Evolutionary conservation across 37 sponge, comb jelly and placozoan species (phyloP).

Genomic region (Agelas oroides): DNA sequence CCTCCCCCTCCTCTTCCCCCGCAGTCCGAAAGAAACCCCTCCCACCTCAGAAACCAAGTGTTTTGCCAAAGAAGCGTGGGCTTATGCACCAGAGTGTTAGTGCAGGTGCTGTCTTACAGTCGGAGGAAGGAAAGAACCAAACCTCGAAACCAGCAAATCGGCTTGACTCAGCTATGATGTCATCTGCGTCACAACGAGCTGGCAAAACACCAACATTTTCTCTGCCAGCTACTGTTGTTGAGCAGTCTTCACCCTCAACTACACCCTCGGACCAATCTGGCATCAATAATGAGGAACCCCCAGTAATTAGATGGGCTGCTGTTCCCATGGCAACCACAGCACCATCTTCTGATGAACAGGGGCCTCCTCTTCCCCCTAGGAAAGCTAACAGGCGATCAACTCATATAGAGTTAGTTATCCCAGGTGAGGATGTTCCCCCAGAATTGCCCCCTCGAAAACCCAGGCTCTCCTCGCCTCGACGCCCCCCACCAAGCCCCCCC

Average conservation of each 20-base stretch:
- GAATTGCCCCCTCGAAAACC: too few relatives aligned
- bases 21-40: slow-evolving; percentile 6
- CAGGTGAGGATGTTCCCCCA: too few relatives aligned
- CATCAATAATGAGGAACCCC: not conserved
- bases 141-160: not conserved
- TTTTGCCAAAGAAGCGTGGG: not conserved
- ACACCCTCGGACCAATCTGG: not conserved
- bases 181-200: too few relatives aligned
- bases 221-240: too few relatives aligned
- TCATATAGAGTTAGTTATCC: too few relatives aligned
- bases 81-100: not conserved
- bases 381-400: too few relatives aligned
- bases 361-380: not conserved
- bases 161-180: too few relatives aligned
- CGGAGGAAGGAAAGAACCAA: not conserved
- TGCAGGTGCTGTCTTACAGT: not conserved
- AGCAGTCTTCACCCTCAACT: too few relatives aligned
- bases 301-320: not conserved
- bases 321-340: not conserved
- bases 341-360: not conserved
- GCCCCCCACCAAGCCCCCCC: slow-evolving; percentile 24
- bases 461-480: not conserved
- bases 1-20: slow-evolving; percentile 13
- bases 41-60: not conserved
- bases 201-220: too few relatives aligned